Evolutionary conservation across 1,140 invertebrate genomes (phyloP).

Genomic region (Ctenoplectra terminalis): DNA sequence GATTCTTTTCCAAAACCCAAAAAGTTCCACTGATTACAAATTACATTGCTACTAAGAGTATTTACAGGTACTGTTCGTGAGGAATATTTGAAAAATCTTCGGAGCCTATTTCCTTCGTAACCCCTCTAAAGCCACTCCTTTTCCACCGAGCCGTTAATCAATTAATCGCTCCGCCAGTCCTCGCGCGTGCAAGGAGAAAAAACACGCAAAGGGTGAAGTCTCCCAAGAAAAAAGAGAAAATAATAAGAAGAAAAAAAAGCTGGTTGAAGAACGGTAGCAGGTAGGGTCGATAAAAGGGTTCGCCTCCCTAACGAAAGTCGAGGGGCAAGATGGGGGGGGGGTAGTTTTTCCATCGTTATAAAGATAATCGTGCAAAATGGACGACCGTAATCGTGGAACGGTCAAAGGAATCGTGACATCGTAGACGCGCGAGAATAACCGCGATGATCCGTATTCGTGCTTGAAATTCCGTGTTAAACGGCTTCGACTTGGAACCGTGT

Average conservation of each 20-base stretch:
- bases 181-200: slow-evolving; percentile 14
- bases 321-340: no score
- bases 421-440: neutral
- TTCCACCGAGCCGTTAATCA: neutral
- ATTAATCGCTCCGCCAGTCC: slow-evolving; percentile 9
- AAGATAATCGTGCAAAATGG: slow-evolving; percentile 30
- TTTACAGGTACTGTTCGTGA: no score
- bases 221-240: neutral
- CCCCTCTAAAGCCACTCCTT: neutral
- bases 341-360: slow-evolving; percentile 20
- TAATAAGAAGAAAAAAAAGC: neutral
- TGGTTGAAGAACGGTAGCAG: neutral
- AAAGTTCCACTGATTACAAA: neutral
- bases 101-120: neutral
- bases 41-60: neutral
- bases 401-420: neutral
- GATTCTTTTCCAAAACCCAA: neutral
- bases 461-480: slow-evolving; percentile 33
- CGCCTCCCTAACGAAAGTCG: slow-evolving; percentile 6
- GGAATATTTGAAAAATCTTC: neutral
- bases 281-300: slow-evolving; percentile 20
- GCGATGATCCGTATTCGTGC: slow-evolving; percentile 1
- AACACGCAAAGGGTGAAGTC: slow-evolving; percentile 9
- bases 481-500: neutral
- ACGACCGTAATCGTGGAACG: slow-evolving; percentile 1